These are phyloP conservation scores for Lipotes vexillifer DNA, from an alignment of 2,113 vertebrate genomes.

Conservation along the genomic window DNA sequence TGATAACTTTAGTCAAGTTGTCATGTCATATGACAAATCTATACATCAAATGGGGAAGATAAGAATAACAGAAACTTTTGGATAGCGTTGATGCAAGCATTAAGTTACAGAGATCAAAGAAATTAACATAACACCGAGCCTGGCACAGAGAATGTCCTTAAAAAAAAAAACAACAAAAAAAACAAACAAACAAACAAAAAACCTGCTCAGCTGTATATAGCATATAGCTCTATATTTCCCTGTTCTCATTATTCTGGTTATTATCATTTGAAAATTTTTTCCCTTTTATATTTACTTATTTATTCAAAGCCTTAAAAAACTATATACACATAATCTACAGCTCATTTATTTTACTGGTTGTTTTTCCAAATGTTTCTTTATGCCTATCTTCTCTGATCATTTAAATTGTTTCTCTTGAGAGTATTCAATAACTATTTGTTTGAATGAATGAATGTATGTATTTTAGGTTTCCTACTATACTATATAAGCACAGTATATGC, in stretches of 20 bases:
- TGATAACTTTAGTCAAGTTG: neutral
- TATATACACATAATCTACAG: neutral
- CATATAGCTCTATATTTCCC: neutral
- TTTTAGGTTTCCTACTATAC: neutral
- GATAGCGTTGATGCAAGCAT: neutral
- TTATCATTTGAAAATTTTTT: neutral
- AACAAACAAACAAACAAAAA: too few relatives aligned
- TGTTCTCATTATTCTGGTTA: neutral
- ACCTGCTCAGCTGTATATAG: neutral
- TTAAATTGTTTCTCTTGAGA: neutral
- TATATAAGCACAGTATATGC: neutral
- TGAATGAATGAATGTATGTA: neutral
- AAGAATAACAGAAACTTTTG: neutral
- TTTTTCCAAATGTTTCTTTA: neutral
- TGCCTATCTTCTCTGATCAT: neutral
- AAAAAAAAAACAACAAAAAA: too few relatives aligned
- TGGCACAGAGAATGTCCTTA: neutral
- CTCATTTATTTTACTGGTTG: neutral
- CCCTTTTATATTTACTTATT: neutral
- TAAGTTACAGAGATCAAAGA: neutral
- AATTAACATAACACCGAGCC: neutral
- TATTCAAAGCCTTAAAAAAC: neutral
- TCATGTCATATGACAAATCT: neutral
- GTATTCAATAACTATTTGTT: neutral
- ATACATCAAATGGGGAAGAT: neutral